phyloP scores from a whole-genome alignment of 1,140 invertebrate species.

The Zaprionus gabonicus region DNA sequence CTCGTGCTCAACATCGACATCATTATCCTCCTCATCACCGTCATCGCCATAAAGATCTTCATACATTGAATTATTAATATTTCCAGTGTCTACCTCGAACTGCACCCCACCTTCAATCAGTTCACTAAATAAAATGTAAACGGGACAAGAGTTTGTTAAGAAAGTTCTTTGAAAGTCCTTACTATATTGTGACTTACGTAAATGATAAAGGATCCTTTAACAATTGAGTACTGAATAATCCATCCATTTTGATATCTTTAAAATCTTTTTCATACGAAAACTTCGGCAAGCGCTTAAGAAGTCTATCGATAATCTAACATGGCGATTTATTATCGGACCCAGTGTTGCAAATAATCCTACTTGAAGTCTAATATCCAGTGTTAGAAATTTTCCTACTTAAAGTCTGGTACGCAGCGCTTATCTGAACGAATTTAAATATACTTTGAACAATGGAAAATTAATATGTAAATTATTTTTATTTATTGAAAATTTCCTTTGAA shows the following conservation, averaged over 20 bases:
- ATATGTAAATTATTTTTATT: constrained; percentile 7
- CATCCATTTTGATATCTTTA: constrained; percentile 33
- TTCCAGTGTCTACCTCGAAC: constrained; percentile 68
- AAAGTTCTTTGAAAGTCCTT: not conserved
- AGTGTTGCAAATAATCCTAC: constrained; percentile 22
- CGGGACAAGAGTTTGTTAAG: not conserved
- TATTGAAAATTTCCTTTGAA: constrained; percentile 28
- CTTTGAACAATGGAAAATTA: too few species aligned
- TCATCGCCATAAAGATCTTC: constrained; percentile 52
- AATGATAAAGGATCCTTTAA: constrained; percentile 56
- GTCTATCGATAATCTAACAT: constrained; percentile 11
- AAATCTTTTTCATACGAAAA: not conserved
- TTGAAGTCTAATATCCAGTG: constrained; percentile 16
- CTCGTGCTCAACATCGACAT: constrained; percentile 31
- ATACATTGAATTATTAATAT: constrained; percentile 28
- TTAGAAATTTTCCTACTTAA: constrained; percentile 6
- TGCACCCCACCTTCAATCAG: constrained; percentile 59
- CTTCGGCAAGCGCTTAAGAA: not conserved
- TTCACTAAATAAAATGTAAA: constrained; percentile 39
- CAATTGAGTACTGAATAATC: constrained; percentile 33
- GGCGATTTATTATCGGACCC: not conserved
- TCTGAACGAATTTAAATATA: not conserved
- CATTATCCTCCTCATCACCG: constrained; percentile 51
- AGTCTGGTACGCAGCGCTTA: constrained; percentile 1
- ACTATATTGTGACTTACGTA: constrained; percentile 46